Evolutionary conservation across 2,888 invertebrate species (phyloP), one percentile per base, ranked within the genome.

Genomic region (Conomelus anceps): DNA sequence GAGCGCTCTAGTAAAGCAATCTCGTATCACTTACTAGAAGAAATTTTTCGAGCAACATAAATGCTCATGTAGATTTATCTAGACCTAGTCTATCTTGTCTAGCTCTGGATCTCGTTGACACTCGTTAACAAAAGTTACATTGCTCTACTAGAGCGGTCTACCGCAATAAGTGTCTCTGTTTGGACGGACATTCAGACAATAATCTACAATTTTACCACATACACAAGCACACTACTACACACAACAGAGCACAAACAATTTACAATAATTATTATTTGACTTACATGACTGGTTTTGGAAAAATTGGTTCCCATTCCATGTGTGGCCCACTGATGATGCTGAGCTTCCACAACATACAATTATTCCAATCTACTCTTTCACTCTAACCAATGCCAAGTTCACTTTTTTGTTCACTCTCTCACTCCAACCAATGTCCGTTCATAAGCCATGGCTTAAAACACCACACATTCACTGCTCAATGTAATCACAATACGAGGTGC

Each of bases 221-320:
- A 63, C 41, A 41, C 41, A 41, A 17, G 3, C 41, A 41, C n/a
- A 63, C 63, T n/a, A 63, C 63, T 63, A 63, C 63, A 63, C 63
- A 63, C n/a, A 9, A 63, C n/a, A 63, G n/a, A 63, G 4, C 34
- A 34, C 34, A 34, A 34, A 9, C n/a, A n/a, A 13, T n/a, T 63
- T 20, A 41, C 84, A 88, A 88, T n/a, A 29, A 88, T 85, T n/a
- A 88, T 22, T 22, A 85, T 26, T 23, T 23, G 22, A 90, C 90
- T 90, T 88, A 90, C 90, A 90, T 90, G 88, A 26, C 90, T 90
- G 13, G 88, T 88, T 86, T 90, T 90, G 91, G 94, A 94, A 92
- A 94, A 93, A 92, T 93, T 94, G 93, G 94, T 93, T 93, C 94
- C 94, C 94, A 94, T 94, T 94, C 94, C 91, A 91, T 91, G 90